Evolutionary conservation across 1,140 invertebrate genomes (phyloP), one percentile per base, ranked within the genome.

Genomic region (Mya arenaria): DNA sequence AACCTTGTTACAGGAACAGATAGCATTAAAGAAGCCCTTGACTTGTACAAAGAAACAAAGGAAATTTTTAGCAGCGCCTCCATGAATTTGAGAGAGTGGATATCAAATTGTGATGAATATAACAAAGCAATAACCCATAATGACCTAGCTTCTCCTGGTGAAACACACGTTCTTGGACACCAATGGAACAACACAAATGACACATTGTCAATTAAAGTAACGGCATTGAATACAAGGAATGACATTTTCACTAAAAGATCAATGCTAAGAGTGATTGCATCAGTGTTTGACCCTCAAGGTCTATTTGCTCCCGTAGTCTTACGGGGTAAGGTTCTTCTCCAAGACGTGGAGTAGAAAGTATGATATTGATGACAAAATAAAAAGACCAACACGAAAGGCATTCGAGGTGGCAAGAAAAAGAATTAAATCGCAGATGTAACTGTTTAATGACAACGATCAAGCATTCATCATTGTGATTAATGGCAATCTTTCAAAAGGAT

Each of bases 81-180:
- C 2, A 73, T 73, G 69, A 73, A 73, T 23, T 37, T 73, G 23
- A 28, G 66, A 25, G 66, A 81, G 36, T 62, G 63, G 63, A 1
- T 68, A 32, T 48, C 69, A 36, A 82, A 55, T 56, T 19, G n/a
- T 44, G 52, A 30, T 8, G 23, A 39, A 13, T 39, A 73, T 1
- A 65, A 58, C 23, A 6, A 60, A 34, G 32, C 37, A 17, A 73
- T 74, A 6, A 25, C n/a, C 15, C 1, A 10, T 28, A 23, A 65
- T 5, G 60, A 82, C 48, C 44, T 25, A 41, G 34, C 56, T 48
- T 36, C 52, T 34, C 4, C 23, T 30, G 6, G 36, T n/a, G 36
- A 19, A 17, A 58, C 30, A 36, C 74, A 74, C 1, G 62, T 82
- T 10, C 28, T 82, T 36, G 80, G 80, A 15, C 52, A 82, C 58